Evolutionary conservation across 2,888 invertebrate species (phyloP).

Genomic region (Augiades crinisus): DNA sequence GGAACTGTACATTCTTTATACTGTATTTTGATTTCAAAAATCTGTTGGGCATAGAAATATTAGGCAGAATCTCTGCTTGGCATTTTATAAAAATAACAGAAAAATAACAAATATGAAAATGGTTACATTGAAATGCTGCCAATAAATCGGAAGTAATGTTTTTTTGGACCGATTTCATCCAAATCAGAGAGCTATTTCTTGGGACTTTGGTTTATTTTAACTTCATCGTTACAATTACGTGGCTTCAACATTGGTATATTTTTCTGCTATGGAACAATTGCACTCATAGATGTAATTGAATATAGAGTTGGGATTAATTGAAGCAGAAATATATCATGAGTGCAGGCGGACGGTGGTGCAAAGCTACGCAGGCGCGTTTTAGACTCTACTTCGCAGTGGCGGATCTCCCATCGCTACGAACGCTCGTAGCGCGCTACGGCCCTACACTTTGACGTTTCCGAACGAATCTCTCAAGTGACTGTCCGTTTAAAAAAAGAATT

Average conservation of each 20-base stretch:
- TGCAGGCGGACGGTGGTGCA: conserved; percentile 64
- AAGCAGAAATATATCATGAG: conserved; percentile 76
- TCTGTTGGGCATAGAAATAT: no score
- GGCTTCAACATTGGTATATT: no score
- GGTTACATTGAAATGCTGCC: conserved; percentile 5
- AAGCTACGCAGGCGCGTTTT: conserved; percentile 73
- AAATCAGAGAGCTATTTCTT: neutral
- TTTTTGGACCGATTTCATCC: neutral
- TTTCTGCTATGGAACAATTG: no score
- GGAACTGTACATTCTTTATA: no score
- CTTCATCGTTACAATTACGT: no score
- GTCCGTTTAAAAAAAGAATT: conserved; percentile 14
- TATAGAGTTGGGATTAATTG: conserved; percentile 73
- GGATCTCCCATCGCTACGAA: conserved; percentile 53
- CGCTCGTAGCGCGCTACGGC: conserved; percentile 48
- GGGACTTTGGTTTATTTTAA: no score
- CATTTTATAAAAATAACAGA: no score
- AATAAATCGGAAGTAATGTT: conserved; percentile 3
- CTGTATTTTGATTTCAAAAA: no score
- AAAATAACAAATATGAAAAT: no score
- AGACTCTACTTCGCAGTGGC: conserved; percentile 63
- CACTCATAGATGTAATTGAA: conserved; percentile 63
- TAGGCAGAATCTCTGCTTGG: no score
- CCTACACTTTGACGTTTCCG: conserved; percentile 35
- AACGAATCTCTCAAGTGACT: conserved; percentile 33